phyloP scores from a whole-genome alignment of 2,113 vertebrate genomes.

The Corydoras sp. region DNA sequence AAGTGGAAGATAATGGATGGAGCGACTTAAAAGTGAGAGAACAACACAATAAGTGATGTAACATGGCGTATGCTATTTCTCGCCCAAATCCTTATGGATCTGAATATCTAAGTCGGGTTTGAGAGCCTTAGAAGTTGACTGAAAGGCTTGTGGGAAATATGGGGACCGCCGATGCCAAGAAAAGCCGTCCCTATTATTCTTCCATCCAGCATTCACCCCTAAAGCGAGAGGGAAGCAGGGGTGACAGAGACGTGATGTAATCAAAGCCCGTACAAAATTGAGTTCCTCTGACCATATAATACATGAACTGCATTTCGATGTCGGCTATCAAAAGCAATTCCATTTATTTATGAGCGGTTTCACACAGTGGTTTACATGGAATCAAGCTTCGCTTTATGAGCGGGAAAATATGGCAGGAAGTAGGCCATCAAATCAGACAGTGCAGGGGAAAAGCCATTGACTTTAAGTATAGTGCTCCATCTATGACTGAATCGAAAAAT shows the following conservation, averaged over 20 bases:
- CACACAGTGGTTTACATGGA: conserved; percentile 12
- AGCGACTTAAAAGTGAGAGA: no score
- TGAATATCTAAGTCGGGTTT: conserved; percentile 34
- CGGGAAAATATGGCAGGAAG: conserved; percentile 5
- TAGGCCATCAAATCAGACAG: conserved; percentile 16
- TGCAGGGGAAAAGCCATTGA: conserved; percentile 10
- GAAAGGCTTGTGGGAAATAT: conserved; percentile 26
- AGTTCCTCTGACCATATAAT: conserved; percentile 18
- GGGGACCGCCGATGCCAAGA: conserved; percentile 34
- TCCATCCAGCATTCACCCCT: conserved; percentile 21
- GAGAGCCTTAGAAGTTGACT: conserved; percentile 23
- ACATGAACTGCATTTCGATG: conserved; percentile 4
- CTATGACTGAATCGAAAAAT: conserved; percentile 8
- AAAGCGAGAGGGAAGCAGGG: conserved; percentile 9
- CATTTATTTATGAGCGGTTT: conserved; percentile 31
- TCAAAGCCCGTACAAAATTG: conserved; percentile 13
- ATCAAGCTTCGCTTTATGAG: conserved; percentile 22
- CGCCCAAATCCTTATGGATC: conserved; percentile 3
- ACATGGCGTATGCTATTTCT: no score
- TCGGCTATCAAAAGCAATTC: conserved; percentile 31
- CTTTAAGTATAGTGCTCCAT: conserved; percentile 11
- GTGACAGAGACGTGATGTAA: conserved; percentile 25
- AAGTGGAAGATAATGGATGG: no score
- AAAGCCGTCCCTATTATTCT: conserved; percentile 40
- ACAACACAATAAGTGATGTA: no score